Base-by-base conservation (phyloP, 2,888 invertebrate genomes). In the Gibbula magus region DNA sequence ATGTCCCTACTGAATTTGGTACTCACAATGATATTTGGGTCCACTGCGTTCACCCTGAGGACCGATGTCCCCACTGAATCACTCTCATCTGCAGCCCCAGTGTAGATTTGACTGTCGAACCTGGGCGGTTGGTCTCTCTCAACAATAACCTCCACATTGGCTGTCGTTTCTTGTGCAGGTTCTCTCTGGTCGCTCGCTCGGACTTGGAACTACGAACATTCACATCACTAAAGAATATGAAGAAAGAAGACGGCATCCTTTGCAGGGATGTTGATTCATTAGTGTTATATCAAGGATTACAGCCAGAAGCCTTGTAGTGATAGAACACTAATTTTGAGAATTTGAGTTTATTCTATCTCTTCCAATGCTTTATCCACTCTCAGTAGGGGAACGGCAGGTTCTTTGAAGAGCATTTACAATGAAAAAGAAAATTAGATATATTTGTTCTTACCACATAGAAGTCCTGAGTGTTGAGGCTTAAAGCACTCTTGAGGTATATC, bases 81-180 rank as follows among this genome's bases (percentile, higher is more conserved):
- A 20, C 77, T 79, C 79, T 90, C 90, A 79, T 80, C 73, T 3
- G 87, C 54, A 16, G 67, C 80, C 7, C 82, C 83, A 18, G 10
- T 45, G 74, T 86, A 86, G 22, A 87, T 86, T 73, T 73, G 53
- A 66, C 81, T 81, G 3, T 81, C 75, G 74, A 88, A 88, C 20
- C 75, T 8, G 35, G 89, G 89, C 22, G 80, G 82, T 73, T 82
- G 52, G 79, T 90, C 90, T 66, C 89, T 79, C 2, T 76, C 32
- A 3, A 90, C 86, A 25, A 74, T 81, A 3, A 90, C 80, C 0
- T 77, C 84, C 0, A 89, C 88, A 3, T 77, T 75, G 13, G 83
- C 82, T n/a, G 78, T 82, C 2, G 84, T 81, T n/a, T 81, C 78
- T 32, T 80, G 51, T 13, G 86, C 75, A 20, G 86, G 84, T 8